Percentiles rank a stretch among this genome's conserved stretches.
These are phyloP conservation scores for Fregetta grallaria DNA, from an alignment of 2,113 vertebrate species.

Conservation along the genomic window DNA sequence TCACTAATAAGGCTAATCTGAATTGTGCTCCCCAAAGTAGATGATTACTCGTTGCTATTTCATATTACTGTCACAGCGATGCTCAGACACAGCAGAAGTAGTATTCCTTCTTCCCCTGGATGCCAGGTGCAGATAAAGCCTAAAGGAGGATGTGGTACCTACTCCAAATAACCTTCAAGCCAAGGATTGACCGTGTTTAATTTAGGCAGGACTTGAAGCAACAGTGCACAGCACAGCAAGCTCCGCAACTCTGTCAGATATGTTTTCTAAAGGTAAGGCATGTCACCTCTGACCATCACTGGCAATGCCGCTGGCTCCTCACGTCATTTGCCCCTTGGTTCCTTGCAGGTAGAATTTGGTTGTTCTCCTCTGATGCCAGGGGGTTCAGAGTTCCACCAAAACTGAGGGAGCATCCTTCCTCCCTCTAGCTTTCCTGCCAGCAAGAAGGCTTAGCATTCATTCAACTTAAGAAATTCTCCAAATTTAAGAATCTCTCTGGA, in stretches of 20 bases:
- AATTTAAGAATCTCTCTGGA: neutral
- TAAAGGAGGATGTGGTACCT: neutral
- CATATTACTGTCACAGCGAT: accelerated
- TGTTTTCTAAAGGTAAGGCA: neutral
- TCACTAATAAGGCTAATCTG: neutral
- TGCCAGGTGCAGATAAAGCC: neutral
- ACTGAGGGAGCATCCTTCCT: neutral
- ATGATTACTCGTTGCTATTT: neutral
- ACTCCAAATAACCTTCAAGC: neutral
- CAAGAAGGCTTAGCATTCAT: neutral
- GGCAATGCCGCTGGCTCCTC: neutral
- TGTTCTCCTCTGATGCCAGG: neutral
- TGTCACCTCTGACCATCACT: neutral
- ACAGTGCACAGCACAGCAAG: neutral
- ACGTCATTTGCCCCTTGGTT: neutral
- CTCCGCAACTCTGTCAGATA: accelerated
- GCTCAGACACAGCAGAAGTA: neutral
- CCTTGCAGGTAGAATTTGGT: neutral
- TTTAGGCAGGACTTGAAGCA: neutral
- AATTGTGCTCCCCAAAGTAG: neutral
- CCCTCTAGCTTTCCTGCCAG: neutral
- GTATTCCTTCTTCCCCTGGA: neutral
- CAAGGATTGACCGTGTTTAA: neutral
- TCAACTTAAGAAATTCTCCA: neutral
- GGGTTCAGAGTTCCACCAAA: neutral